Evolutionary conservation across 2,797 vertebrate genomes (phyloP).

Genomic region (Cynopterus sphinx): DNA sequence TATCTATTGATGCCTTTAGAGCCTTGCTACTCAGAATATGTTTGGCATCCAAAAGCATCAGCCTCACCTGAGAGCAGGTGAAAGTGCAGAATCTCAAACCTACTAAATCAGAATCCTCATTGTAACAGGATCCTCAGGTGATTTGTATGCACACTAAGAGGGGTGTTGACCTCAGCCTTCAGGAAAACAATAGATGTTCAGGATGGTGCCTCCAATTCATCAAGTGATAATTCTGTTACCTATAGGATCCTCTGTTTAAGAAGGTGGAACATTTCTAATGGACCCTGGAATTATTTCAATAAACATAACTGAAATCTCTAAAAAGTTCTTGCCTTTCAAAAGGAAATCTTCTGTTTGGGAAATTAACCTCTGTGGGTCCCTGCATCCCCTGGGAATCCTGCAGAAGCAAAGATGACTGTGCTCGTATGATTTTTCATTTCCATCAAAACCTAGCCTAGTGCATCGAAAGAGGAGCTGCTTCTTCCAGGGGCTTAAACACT

Average conservation of each 20-base stretch:
- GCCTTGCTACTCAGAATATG: neutral
- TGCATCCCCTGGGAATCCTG: neutral
- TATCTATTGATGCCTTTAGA: neutral
- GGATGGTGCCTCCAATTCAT: neutral
- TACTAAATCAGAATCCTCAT: neutral
- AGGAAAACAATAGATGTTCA: neutral
- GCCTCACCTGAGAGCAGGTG: neutral
- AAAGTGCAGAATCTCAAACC: neutral
- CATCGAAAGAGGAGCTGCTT: neutral
- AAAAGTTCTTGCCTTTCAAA: neutral
- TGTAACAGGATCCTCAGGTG: neutral
- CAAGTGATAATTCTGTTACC: neutral
- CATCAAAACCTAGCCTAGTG: neutral
- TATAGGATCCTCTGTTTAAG: neutral
- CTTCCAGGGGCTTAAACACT: neutral
- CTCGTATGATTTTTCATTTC: neutral
- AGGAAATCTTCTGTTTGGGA: conserved; percentile 8
- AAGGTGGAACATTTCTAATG: neutral
- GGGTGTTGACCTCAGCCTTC: neutral
- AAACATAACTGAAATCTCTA: neutral
- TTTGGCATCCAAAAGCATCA: neutral
- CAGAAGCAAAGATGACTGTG: neutral
- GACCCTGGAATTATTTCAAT: neutral
- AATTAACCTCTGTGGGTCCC: neutral
- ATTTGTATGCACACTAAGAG: neutral